Evolutionary conservation across 2,797 vertebrate genomes (phyloP).

Genomic region (Epinephelus coioides): DNA sequence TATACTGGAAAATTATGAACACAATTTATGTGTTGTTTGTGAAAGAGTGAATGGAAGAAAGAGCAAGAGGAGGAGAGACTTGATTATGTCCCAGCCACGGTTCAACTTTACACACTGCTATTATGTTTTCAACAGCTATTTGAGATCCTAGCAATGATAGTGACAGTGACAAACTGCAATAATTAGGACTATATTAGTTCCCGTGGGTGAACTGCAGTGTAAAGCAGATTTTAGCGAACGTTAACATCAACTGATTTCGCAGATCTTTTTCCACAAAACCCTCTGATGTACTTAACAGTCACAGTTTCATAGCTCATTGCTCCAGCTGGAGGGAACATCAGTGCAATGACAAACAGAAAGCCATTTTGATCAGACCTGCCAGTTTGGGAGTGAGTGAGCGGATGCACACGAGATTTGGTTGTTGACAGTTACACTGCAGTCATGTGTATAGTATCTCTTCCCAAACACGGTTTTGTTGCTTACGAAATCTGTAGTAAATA

Average conservation of each 20-base stretch:
- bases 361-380: conserved; percentile 41
- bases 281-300: conserved; percentile 34
- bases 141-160: conserved; percentile 25
- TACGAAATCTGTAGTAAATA: conserved; percentile 59
- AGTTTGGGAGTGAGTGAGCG: conserved; percentile 21
- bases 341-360: conserved; percentile 29
- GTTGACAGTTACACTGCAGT: conserved; percentile 37
- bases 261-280: conserved; percentile 36
- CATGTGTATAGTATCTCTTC: conserved; percentile 29
- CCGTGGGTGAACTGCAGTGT: conserved; percentile 15
- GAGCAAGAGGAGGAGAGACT: neutral
- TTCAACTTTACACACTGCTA: conserved; percentile 25
- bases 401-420: conserved; percentile 34
- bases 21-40: conserved; percentile 8
- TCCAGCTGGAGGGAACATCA: conserved; percentile 45
- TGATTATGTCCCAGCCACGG: conserved; percentile 13
- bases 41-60: conserved; percentile 11
- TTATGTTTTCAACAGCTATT: conserved; percentile 58
- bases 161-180: conserved; percentile 42
- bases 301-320: conserved; percentile 11
- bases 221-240: conserved; percentile 27
- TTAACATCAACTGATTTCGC: conserved; percentile 27
- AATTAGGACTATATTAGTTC: conserved; percentile 31
- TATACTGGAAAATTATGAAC: conserved; percentile 4
- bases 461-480: conserved; percentile 49